Evolutionary conservation across 2,113 vertebrate genomes (phyloP), one percentile per base, ranked within the genome.

Genomic region (Corythoichthys intestinalis): DNA sequence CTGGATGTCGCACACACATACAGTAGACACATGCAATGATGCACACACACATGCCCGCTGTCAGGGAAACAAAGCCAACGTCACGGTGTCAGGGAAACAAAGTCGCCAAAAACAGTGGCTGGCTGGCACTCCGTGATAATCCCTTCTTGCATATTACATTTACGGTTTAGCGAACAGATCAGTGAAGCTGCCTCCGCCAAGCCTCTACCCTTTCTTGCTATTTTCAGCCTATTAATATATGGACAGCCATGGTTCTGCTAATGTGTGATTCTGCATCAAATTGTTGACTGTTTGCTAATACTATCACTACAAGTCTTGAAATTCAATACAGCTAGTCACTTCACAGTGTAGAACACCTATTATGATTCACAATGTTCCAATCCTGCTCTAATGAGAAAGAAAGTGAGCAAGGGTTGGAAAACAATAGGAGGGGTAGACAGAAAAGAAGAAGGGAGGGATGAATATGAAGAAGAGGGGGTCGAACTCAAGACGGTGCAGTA

Each of bases 81-180:
- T 88, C 83, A 87, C 67, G 49, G 78, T 90, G 90, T 91, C 90
- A 86, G 85, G 46, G 84, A 89, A 88, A 92, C 90, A 91, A 90
- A 92, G 87, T 79, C 80, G 78, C 76, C 71, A 83, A 83, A 89
- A 88, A 80, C 77, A 62, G 52, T 50, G 85, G 87, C 86, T 50
- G 85, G 87, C 86, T 88, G 89, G 84, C 87, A 86, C 87, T 89
- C 85, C 75, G 63, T 81, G 88, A 88, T 91, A 91, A 92, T 90
- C 85, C 85, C 85, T 85, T 83, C 84, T 81, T 77, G 69, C 86
- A 83, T 86, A 90, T 91, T 86, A 88, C 83, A 86, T 85, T 83
- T 70, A 81, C 74, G 81, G 76, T 67, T 90, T 85, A 84, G 71
- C 79, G 87, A 63, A 70, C 9, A 72, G 71, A 71, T 85, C 76